Evolutionary conservation across 2,797 vertebrate species (phyloP).

Genomic region (Gymnothorax javanicus): DNA sequence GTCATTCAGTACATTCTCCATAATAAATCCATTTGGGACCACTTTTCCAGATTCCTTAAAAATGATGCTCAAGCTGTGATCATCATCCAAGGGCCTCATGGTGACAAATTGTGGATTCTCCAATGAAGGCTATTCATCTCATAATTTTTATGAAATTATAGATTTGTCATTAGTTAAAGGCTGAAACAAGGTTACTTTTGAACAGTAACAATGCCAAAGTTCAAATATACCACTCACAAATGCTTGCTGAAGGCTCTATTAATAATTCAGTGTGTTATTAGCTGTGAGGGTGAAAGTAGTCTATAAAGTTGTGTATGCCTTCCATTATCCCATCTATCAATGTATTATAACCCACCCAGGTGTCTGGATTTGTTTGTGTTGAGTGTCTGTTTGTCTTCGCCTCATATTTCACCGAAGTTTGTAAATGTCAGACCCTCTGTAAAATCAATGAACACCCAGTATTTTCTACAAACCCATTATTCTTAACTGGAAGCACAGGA

Average conservation of each 20-base stretch:
- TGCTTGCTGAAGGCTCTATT: constrained; percentile 39
- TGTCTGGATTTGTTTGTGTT: neutral
- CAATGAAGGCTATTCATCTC: neutral
- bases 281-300: constrained; percentile 25
- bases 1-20: too few species aligned
- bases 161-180: constrained; percentile 14
- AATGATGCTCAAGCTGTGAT: neutral
- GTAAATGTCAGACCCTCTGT: neutral
- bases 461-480: neutral
- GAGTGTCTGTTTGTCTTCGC: constrained; percentile 22
- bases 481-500: neutral
- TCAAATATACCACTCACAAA: constrained; percentile 37
- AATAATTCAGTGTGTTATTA: constrained; percentile 35
- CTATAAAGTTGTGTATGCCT: neutral
- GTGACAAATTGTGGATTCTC: neutral
- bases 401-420: neutral
- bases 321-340: neutral
- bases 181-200: constrained; percentile 42
- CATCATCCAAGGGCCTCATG: too few species aligned
- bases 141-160: neutral
- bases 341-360: constrained; percentile 7
- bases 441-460: neutral
- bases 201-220: constrained; percentile 26
- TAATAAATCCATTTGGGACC: neutral
- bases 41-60: neutral